Evolutionary conservation across 1,140 invertebrate species (phyloP).

Genomic region (Fopius arisanus): DNA sequence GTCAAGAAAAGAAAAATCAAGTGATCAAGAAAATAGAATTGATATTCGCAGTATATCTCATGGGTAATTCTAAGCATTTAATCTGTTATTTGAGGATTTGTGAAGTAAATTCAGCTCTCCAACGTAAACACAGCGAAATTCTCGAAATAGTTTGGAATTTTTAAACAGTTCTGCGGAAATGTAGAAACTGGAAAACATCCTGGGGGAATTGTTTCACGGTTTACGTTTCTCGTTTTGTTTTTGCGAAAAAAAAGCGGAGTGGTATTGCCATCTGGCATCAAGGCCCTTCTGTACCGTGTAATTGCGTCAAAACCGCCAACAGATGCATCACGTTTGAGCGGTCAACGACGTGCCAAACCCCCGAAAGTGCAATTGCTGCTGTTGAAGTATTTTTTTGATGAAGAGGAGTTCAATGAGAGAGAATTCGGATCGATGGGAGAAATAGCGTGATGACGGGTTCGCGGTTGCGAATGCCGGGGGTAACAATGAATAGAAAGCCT

Average conservation of each 20-base stretch:
- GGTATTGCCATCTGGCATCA: constrained; percentile 12
- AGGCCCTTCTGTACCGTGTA: not conserved
- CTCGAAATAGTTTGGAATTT: not conserved
- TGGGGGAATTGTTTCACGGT: not conserved
- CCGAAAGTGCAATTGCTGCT: not conserved
- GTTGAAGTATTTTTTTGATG: not conserved
- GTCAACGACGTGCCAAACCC: constrained; percentile 1
- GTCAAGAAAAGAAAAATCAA: too few species aligned
- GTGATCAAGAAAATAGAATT: too few species aligned
- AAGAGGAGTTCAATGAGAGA: not conserved
- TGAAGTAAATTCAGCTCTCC: too few species aligned
- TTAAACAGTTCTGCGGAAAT: not conserved
- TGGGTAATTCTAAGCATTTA: too few species aligned
- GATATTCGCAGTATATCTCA: too few species aligned
- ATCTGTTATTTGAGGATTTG: too few species aligned
- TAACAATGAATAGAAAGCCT: constrained; percentile 9
- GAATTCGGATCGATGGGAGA: not conserved
- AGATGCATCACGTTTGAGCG: constrained; percentile 15
- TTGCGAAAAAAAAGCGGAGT: not conserved
- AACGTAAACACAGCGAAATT: too few species aligned
- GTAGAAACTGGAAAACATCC: not conserved
- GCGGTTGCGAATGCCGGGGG: not conserved
- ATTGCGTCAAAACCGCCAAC: constrained; percentile 15
- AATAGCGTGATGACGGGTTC: not conserved
- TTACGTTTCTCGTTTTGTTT: not conserved